Percentiles rank a stretch among this genome's conserved stretches.
These are phyloP conservation scores for Zygaena filipendulae DNA, from an alignment of 2,888 invertebrate species.

Conservation along the genomic window DNA sequence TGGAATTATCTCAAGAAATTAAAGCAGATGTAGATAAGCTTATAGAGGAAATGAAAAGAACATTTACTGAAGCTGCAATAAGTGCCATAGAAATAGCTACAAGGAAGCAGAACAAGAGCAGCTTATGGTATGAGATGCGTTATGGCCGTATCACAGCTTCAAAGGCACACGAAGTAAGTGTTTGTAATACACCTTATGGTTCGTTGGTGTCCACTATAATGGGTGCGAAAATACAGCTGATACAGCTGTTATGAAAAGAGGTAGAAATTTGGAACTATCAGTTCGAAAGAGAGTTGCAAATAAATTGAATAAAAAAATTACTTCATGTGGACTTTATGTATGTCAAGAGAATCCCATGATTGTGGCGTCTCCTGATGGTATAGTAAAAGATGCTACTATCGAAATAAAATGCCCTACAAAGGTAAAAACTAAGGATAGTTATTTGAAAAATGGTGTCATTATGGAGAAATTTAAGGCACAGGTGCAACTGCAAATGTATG, in stretches of 20 bases:
- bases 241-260: constrained; percentile 9
- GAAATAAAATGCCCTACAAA: constrained; percentile 10
- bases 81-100: constrained; percentile 2
- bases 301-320: constrained; percentile 1
- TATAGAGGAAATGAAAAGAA: constrained; percentile 2
- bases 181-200: neutral
- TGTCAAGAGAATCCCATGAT: constrained; percentile 6
- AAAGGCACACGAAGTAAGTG: constrained; percentile 3
- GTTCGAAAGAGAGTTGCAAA: constrained; percentile 1
- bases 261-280: neutral
- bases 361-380: constrained; percentile 9
- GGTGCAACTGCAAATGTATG: constrained; percentile 11
- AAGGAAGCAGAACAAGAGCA: constrained; percentile 1
- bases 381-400: constrained; percentile 4
- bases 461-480: constrained; percentile 6
- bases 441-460: constrained; percentile 6
- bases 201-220: neutral
- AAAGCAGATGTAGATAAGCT: constrained; percentile 1
- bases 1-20: too few species aligned
- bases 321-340: constrained; percentile 2
- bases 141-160: constrained; percentile 8
- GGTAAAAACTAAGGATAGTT: constrained; percentile 4
- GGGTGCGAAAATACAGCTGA: constrained; percentile 19
- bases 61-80: constrained; percentile 1
- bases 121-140: constrained; percentile 7